These are phyloP conservation scores for Notarius quadriscutis DNA, from an alignment of 2,113 vertebrate genomes.

Conservation along the genomic window DNA sequence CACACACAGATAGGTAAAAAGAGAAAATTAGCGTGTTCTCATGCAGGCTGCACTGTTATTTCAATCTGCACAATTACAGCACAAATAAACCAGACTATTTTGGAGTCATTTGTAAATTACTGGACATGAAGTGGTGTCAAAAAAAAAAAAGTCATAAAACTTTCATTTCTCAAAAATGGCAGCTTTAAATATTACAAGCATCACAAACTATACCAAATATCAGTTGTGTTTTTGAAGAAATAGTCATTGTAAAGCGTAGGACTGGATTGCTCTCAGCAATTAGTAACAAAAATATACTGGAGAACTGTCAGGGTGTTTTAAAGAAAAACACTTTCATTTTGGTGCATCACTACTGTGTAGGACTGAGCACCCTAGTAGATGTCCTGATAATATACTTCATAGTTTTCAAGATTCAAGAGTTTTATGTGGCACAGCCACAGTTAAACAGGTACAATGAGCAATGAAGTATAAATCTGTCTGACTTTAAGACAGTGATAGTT, in stretches of 20 bases:
- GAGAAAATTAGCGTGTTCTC: neutral
- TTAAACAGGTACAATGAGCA: too few species aligned
- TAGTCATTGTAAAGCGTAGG: neutral
- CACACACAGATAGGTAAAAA: constrained; percentile 52
- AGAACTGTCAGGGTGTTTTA: neutral
- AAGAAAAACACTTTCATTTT: neutral
- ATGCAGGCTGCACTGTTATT: neutral
- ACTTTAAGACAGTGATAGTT: too few species aligned
- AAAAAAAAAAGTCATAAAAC: neutral
- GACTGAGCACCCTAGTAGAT: neutral
- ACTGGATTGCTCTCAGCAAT: neutral
- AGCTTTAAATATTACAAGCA: neutral
- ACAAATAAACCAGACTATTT: neutral
- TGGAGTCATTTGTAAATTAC: neutral
- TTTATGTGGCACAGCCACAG: too few species aligned
- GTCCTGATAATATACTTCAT: neutral
- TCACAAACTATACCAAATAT: neutral
- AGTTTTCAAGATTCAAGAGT: too few species aligned
- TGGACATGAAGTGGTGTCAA: neutral
- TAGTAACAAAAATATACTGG: neutral
- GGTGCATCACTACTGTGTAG: neutral
- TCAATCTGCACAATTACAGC: neutral
- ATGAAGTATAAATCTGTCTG: too few species aligned
- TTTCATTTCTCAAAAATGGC: neutral
- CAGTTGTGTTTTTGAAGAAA: neutral